Evolutionary conservation across 2,888 invertebrate genomes (phyloP).

Genomic region (Sabellastarte sp.): DNA sequence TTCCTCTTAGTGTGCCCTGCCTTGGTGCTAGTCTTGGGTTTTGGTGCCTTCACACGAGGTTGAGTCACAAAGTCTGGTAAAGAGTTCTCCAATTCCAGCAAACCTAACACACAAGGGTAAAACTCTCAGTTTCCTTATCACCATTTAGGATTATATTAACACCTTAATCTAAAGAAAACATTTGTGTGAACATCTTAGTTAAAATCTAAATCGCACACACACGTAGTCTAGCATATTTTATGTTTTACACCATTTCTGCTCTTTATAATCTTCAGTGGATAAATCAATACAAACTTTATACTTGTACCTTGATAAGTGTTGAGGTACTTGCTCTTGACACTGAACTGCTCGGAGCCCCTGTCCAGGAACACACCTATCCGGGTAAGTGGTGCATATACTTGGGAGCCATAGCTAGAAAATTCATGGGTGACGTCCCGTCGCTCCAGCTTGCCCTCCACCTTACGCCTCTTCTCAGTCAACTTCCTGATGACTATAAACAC

Average conservation of each 20-base stretch:
- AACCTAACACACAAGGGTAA: conserved; percentile 32
- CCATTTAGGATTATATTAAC: too few species aligned
- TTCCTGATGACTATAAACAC: conserved; percentile 52
- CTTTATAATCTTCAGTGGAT: too few species aligned
- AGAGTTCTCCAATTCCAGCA: conserved; percentile 56
- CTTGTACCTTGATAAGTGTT: conserved; percentile 57
- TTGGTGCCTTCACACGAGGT: conserved; percentile 54
- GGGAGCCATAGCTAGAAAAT: conserved; percentile 51
- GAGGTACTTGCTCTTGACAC: conserved; percentile 55
- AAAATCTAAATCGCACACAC: too few species aligned
- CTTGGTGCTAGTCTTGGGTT: conserved; percentile 51
- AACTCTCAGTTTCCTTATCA: too few species aligned
- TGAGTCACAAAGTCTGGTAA: conserved; percentile 54
- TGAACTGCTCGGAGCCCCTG: conserved; percentile 55
- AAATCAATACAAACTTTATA: too few species aligned
- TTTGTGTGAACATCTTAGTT: too few species aligned
- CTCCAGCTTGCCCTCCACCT: conserved; percentile 47
- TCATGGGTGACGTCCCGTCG: conserved; percentile 52
- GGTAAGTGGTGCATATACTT: conserved; percentile 57
- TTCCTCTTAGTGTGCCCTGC: conserved; percentile 55
- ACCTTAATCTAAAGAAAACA: too few species aligned
- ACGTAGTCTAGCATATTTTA: too few species aligned
- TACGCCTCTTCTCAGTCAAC: conserved; percentile 46
- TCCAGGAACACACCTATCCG: conserved; percentile 58
- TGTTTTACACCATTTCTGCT: too few species aligned